Evolutionary conservation across 2,113 vertebrate genomes (phyloP).

Genomic region (Xenopus borealis): DNA sequence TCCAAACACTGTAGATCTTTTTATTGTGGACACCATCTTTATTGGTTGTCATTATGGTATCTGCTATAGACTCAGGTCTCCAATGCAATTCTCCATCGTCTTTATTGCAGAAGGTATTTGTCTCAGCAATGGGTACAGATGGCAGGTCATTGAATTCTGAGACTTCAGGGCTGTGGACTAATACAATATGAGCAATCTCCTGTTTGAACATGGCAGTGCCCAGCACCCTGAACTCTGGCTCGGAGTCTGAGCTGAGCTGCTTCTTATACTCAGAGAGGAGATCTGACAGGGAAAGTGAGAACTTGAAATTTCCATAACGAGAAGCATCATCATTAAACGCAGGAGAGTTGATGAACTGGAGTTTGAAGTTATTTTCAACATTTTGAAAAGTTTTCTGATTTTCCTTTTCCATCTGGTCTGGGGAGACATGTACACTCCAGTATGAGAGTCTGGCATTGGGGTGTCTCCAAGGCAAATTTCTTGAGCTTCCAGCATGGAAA

Average conservation of each 20-base stretch:
- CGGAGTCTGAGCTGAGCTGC: background rate
- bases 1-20: conserved; percentile 2
- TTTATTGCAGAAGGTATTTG: background rate
- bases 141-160: background rate
- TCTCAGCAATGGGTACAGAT: background rate
- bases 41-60: too few relatives aligned
- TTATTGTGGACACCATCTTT: background rate
- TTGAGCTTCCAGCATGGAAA: background rate
- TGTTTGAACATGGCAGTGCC: conserved; percentile 17
- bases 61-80: conserved; percentile 23
- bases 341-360: conserved; percentile 7
- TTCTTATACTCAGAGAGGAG: conserved; percentile 4
- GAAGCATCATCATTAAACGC: conserved; percentile 6
- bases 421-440: background rate
- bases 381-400: background rate
- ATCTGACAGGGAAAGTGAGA: conserved; percentile 7
- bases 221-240: conserved; percentile 20
- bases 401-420: background rate
- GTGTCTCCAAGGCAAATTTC: background rate
- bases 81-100: conserved; percentile 3
- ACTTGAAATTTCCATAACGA: conserved; percentile 17
- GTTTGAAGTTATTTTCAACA: background rate
- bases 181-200: conserved; percentile 14
- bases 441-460: background rate
- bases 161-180: conserved; percentile 4